Base-by-base conservation (phyloP, 2,113 vertebrate genomes). In the Ciconia stormi region DNA sequence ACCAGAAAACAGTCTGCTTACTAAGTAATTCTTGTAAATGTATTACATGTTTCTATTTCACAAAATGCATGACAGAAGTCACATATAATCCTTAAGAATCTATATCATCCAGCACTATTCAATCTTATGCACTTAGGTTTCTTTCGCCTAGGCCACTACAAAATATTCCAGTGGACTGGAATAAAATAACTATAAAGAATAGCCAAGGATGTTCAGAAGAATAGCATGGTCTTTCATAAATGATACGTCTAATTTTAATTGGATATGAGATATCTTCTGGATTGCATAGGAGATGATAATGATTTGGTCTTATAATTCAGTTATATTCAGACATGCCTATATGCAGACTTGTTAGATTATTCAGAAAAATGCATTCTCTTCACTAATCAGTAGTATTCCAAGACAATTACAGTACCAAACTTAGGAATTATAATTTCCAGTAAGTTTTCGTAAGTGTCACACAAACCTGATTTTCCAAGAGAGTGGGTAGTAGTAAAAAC, bases 1-100 rank as follows among this genome's bases (percentile, higher is more conserved):
- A 94, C 73, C 62, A 82, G 70, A 92, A 61, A 92, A 61, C 69
- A 87, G 93, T 94, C 87, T 93, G 93, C 87, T 95, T 87, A 92
- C 52, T 78, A 83, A 96, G 88, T 77, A 92, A 82, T 87, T 91
- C 27, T 82, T 95, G 90, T 94, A 81, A 94, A 47, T 82, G 91
- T 91, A 93, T 70, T 91, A 66, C n/a, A 47, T 77, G 87, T 91
- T 87, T 84, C 38, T 90, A 16, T 79, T 87, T 89, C 95, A 95
- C 83, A 73, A 94, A 95, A 87, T 44, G 65, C 89, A 89, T 89
- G 77, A 62, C 29, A 76, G 40, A 87, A 85, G 61, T 82, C 83
- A 89, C 44, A n/a, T 44, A 55, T 9, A 89, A 92, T 49, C 56
- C 42, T 65, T 73, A 79, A 79, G 29, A 87, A 55, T 74, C 42